phyloP scores from a whole-genome alignment of 2,797 vertebrate species.

The Ibycter americanus region DNA sequence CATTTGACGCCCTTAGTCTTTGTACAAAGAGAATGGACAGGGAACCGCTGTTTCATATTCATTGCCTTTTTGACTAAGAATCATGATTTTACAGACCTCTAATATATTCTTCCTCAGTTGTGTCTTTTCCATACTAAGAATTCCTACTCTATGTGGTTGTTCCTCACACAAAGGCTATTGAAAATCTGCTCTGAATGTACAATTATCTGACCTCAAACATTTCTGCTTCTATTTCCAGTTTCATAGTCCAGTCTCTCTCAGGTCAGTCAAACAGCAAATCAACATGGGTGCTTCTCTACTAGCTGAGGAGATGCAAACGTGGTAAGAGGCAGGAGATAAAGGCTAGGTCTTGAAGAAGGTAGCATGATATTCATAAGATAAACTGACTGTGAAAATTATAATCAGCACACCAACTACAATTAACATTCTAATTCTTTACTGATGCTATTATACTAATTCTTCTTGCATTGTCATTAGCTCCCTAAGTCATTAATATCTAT shows the following conservation, averaged over 20 bases:
- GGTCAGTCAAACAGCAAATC: background rate
- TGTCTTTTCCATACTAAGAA: background rate
- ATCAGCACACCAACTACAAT: background rate
- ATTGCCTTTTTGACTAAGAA: background rate
- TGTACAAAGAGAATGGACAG: background rate
- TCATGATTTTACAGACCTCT: background rate
- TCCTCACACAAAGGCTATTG: background rate
- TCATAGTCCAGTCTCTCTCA: background rate
- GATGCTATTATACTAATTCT: background rate
- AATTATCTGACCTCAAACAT: background rate
- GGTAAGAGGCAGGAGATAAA: background rate
- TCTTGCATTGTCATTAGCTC: background rate
- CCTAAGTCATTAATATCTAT: background rate
- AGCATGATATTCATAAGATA: background rate
- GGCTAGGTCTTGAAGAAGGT: background rate
- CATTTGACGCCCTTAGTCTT: background rate
- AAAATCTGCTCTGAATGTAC: background rate
- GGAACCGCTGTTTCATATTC: background rate
- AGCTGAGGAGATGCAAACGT: background rate
- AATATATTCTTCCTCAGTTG: background rate
- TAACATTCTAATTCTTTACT: background rate
- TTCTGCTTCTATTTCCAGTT: background rate
- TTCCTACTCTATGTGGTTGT: background rate
- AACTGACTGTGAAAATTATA: background rate
- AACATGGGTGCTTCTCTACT: accelerated